A percentile compares a stretch with the other conserved stretches of the same genome.
Evolutionary conservation across 1,140 invertebrate genomes (phyloP).

Genomic region (Brachionus koreanus): DNA sequence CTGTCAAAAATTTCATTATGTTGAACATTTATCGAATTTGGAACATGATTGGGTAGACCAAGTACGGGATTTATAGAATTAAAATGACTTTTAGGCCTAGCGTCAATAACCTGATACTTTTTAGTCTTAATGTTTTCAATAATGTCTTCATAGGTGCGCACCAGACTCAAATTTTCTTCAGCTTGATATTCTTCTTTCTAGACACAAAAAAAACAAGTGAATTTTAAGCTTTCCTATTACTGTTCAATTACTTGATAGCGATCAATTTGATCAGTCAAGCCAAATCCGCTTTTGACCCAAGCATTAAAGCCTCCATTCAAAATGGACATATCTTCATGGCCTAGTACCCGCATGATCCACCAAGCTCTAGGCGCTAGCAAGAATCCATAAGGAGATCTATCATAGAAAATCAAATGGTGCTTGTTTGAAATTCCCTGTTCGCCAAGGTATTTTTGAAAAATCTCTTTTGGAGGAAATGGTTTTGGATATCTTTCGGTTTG

Average conservation of each 20-base stretch:
- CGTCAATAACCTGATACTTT: conserved; percentile 30
- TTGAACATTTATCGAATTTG: conserved; percentile 32
- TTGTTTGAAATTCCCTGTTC: conserved; percentile 46
- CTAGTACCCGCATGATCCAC: conserved; percentile 48
- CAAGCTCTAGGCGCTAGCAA: conserved; percentile 47
- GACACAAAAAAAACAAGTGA: conserved; percentile 7
- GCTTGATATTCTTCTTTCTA: conserved; percentile 17
- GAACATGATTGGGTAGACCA: background rate
- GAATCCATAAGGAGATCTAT: conserved; percentile 46
- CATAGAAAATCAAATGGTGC: conserved; percentile 48
- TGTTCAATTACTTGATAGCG: background rate
- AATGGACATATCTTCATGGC: conserved; percentile 47
- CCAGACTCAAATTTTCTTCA: background rate
- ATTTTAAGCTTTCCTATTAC: background rate
- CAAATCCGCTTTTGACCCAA: conserved; percentile 45
- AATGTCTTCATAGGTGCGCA: conserved; percentile 17
- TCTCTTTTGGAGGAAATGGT: conserved; percentile 47
- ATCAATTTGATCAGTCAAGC: background rate
- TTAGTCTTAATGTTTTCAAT: background rate
- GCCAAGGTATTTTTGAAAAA: conserved; percentile 46
- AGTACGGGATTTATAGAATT: conserved; percentile 14
- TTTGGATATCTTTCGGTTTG: conserved; percentile 46
- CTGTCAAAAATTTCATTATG: conserved; percentile 37
- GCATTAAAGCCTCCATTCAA: conserved; percentile 48
- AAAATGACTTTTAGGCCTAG: background rate